Conservation (phyloP, 64 coral and sea anemone species). For the Montipora cactus region DNA sequence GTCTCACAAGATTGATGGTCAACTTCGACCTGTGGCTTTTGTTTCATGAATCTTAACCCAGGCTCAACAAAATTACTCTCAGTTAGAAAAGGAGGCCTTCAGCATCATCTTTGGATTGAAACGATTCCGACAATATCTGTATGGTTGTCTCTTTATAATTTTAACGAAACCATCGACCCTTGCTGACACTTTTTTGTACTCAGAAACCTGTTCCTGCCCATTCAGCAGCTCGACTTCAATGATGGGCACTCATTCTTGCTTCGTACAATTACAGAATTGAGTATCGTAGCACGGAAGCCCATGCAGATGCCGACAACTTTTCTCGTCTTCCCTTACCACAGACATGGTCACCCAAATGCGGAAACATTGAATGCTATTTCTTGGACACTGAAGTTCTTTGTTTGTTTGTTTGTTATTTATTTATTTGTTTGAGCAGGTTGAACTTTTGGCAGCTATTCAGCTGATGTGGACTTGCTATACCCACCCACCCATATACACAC, state of each 20-base stretch:
- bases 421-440: too few species aligned
- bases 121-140: slow-evolving; percentile 58
- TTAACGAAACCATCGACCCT: slow-evolving; percentile 52
- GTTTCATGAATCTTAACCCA: slow-evolving; percentile 32
- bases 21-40: slow-evolving; percentile 47
- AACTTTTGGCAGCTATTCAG: too few species aligned
- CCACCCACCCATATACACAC: too few species aligned
- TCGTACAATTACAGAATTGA: slow-evolving; percentile 12
- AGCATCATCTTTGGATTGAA: slow-evolving; percentile 66
- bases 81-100: slow-evolving; percentile 56
- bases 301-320: not conserved
- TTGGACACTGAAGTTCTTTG: slow-evolving; percentile 41
- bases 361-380: slow-evolving; percentile 22
- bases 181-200: slow-evolving; percentile 48
- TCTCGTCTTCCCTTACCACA: slow-evolving; percentile 46
- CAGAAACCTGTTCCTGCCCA: slow-evolving; percentile 40
- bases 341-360: slow-evolving; percentile 53
- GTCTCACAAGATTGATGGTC: slow-evolving; percentile 69
- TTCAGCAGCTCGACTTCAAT: slow-evolving; percentile 52
- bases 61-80: slow-evolving; percentile 63
- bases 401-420: too few species aligned
- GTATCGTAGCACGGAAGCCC: not conserved
- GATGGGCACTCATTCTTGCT: slow-evolving; percentile 54
- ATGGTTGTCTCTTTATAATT: slow-evolving; percentile 54
- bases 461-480: too few species aligned